Base-by-base conservation (phyloP, 2,113 vertebrate species). In the Pedetes capensis region DNA sequence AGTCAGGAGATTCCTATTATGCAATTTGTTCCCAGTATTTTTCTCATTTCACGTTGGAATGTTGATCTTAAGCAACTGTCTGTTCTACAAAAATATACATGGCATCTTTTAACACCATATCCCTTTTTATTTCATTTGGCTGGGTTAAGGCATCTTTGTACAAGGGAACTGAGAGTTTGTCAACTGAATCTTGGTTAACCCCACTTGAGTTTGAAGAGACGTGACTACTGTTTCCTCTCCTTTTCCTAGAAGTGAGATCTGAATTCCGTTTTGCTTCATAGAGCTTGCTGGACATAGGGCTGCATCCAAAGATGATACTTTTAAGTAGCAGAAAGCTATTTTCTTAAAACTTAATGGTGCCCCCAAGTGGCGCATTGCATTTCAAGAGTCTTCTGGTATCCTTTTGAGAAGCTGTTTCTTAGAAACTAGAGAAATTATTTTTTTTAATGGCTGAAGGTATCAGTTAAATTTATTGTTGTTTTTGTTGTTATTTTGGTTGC, bases 281-380 rank as follows among this genome's bases (percentile, higher is more conserved):
- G 44, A 82, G n/a, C 29, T 51, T 44, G 1, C 16, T 44, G 64
- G 76, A 61, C 17, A 8, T 12, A 37, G 9, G 32, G 22, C 72
- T 64, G 37, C 7, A 6, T 74, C 68, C 44, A n/a, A 63, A 57
- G 61, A 74, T 0, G 13, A 23, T 49, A 25, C 18, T 42, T 57
- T 13, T 16, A 51, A 59, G 22, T 0, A 55, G 44, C 44, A 5
- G 42, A 63, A 51, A 42, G 2, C 27, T 71, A 39, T 92, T 97
- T 96, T 97, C 64, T 89, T 78, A 85, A 95, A 96, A 98, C 80
- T n/a, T 87, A 79, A 97, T 88, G 96, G 96, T 96, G 98, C 98
- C 98, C 98, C 97, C 98, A 96, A 98, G 98, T 85, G 98, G 96
- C 80, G 78, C 1, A 23, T 63, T 14, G 27, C 20, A n/a, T 53